Base-by-base conservation (phyloP, 2,888 invertebrate species). In the Dryobota labecula region DNA sequence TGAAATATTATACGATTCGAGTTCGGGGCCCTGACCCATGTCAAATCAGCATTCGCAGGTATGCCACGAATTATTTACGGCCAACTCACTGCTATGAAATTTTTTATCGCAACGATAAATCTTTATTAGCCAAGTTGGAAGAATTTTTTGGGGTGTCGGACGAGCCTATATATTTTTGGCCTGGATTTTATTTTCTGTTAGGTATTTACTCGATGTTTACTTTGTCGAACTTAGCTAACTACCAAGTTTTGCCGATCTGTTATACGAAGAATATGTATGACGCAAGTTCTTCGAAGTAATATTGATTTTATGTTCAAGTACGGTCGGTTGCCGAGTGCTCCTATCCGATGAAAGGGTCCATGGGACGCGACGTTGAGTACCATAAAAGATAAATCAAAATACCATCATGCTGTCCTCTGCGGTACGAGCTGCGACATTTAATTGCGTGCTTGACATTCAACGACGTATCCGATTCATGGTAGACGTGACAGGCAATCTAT, bases 31-130 rank as follows among this genome's bases (percentile, higher is more conserved):
- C 91, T 94, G 94, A 95, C 95, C 95, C 95, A 89, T 93, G 94
- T 95, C 94, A 94, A 94, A 94, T 95, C 94, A 95, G 94, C 94
- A 95, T 94, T 94, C 91, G 90, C 94, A 94, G 94, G 94, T 94
- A 95, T 92, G 92, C 93, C 92, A 92, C 92, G 91, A 93, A 94
- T 94, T 95, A 94, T 94, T 94, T 94, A 94, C 93, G 94, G 91
- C 90, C 91, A 90, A 91, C 92, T 94, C 91, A 91, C 89, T 86
- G 93, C 93, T 93, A 94, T 93, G 93, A 94, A 93, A 85, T 80
- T 94, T 94, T 94, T 94, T 94, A 94, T 94, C 93, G 90, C 86
- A 82, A 89, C 92, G 89, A 94, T 94, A 95, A 94, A 94, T 94
- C 94, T 94, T 93, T 94, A 94, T 94, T 93, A 94, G 92, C 86